Evolutionary conservation across 2,888 invertebrate genomes (phyloP), one percentile per base, ranked within the genome.

Genomic region (Crossocerus cetratus): DNA sequence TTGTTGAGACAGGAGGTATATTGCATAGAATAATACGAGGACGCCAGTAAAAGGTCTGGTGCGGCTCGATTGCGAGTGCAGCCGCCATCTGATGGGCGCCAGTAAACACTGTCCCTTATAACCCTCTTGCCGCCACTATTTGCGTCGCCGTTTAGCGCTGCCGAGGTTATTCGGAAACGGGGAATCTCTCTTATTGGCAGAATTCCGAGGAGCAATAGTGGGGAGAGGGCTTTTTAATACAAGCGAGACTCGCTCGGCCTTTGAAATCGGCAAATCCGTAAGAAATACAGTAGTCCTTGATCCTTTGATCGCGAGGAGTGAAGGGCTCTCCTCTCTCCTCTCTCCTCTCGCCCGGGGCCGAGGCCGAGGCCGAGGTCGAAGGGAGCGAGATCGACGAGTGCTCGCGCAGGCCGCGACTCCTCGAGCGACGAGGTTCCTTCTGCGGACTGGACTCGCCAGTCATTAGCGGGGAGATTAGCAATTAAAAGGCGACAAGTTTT

Each of bases 61-160:
- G 49, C 13, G n/a, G 5, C 84, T 81, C 77, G 76, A 61, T 62
- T 76, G 79, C 63, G 77, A 78, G 74, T 76, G 72, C 73, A 76
- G 80, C 69, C 80, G 86, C 85, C 87, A 83, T 84, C 85, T 86
- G 78, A 83, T 78, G 86, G 84, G 72, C 73, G 83, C 84, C 86
- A 84, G 83, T 77, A 84, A 67, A 69, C 66, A 86, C 79, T 83
- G 75, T 43, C 20, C 4, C 4, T 61, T 67, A 63, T 11, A 32
- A 32, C 32, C 32, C 32, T 11, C 8, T 32, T 32, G 32, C 32
- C 32, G 32, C 32, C 8, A 32, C 32, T 32, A 32, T 32, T 32
- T 32, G 32, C 32, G 32, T 32, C 32, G 32, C 8, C 32, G 32
- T 32, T 32, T 32, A 32, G 32, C 32, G 32, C 11, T 32, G 32